A percentile compares a stretch with the other conserved stretches of the same genome.
phyloP scores from a whole-genome alignment of 2,797 vertebrate genomes.

The Rhynchonycteris naso region DNA sequence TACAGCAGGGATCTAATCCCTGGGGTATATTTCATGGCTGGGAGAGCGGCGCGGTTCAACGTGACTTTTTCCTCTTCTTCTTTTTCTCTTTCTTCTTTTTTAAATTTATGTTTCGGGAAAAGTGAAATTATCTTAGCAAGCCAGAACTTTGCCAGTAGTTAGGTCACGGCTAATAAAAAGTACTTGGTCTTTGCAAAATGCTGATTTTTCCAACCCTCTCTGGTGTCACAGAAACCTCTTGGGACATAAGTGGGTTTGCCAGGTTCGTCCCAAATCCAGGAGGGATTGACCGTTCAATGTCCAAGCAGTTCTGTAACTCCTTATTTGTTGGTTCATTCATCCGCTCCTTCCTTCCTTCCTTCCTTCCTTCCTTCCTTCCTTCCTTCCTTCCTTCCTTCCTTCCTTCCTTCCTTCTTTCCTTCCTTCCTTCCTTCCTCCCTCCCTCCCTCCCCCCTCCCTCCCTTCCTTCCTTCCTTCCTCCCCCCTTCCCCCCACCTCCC shows the following conservation, averaged over 20 bases:
- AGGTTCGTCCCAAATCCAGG: background rate
- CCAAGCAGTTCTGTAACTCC: background rate
- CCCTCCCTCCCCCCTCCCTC: background rate
- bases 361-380: background rate
- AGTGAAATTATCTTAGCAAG: background rate
- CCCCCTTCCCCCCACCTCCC: background rate
- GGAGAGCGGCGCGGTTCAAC: background rate
- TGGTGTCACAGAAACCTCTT: background rate
- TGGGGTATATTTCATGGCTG: background rate
- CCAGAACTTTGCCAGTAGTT: background rate
- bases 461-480: background rate
- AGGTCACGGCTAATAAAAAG: background rate
- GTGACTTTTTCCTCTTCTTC: background rate
- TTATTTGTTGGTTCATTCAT: background rate
- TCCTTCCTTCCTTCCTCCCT: background rate
- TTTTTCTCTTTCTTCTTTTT: background rate
- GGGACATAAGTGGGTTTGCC: background rate
- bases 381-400: background rate
- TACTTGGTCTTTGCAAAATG: background rate
- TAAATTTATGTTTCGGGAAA: background rate
- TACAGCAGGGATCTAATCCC: constrained; percentile 64
- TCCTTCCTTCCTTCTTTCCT: background rate
- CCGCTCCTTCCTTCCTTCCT: background rate
- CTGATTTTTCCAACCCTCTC: background rate
- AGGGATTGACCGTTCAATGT: background rate